Evolutionary conservation across 1,140 invertebrate genomes (phyloP).

Genomic region (Chironomus striatipennis): DNA sequence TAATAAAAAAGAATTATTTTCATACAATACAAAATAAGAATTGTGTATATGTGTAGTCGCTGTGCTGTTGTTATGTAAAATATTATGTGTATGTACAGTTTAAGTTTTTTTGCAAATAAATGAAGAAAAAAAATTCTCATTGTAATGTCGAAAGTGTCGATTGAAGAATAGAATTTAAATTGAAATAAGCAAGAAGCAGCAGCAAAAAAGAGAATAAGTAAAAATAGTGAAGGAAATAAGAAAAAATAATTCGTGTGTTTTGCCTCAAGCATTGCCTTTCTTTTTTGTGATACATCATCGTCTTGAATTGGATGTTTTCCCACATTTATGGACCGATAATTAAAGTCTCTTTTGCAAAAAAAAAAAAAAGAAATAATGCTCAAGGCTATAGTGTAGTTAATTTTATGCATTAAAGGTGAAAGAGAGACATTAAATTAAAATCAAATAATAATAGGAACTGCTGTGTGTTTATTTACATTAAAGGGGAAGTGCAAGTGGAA

Average conservation of each 20-base stretch:
- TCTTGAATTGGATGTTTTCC: background rate
- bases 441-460: background rate
- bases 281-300: background rate
- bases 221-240: background rate
- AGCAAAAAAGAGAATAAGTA: background rate
- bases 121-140: background rate
- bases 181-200: background rate
- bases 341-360: background rate
- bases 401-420: too few species aligned
- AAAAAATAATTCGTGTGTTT: background rate
- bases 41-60: background rate
- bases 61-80: background rate
- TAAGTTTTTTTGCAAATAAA: background rate
- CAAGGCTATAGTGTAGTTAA: background rate
- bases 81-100: background rate
- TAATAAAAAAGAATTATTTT: too few species aligned
- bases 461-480: background rate
- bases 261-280: background rate
- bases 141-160: background rate
- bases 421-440: background rate
- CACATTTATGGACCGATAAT: conserved; percentile 12
- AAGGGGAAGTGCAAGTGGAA: background rate
- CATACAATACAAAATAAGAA: background rate
- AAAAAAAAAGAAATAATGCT: background rate
- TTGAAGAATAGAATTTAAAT: conserved; percentile 10